Conservation (phyloP, 2,888 invertebrate genomes). For the Cetonia aurata region DNA sequence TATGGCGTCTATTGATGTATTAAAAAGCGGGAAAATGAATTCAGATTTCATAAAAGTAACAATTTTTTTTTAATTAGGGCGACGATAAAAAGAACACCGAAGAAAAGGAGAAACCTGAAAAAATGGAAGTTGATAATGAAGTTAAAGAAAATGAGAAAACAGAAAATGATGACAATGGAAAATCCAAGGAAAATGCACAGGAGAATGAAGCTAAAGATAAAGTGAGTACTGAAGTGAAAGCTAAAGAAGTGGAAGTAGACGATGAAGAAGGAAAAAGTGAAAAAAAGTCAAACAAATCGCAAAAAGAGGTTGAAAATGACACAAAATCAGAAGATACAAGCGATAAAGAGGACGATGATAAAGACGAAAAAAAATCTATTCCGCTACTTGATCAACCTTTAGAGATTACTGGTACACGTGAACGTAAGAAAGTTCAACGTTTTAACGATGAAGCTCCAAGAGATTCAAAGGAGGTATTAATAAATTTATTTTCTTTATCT, state of each 20-base stretch:
- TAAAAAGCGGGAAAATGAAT: slow-evolving; percentile 66
- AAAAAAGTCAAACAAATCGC: slow-evolving; percentile 46
- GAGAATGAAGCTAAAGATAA: slow-evolving; percentile 39
- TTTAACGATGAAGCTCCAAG: slow-evolving; percentile 59
- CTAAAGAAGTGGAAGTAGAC: slow-evolving; percentile 55
- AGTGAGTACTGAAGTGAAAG: slow-evolving; percentile 27
- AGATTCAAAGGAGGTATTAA: slow-evolving; percentile 46
- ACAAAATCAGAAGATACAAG: slow-evolving; percentile 47
- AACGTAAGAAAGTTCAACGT: slow-evolving; percentile 63
- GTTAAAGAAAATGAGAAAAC: slow-evolving; percentile 53
- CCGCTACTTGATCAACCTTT: slow-evolving; percentile 63
- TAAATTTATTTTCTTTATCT: background rate
- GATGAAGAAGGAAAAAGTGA: slow-evolving; percentile 54
- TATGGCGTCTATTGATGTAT: slow-evolving; percentile 66
- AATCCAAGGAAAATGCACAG: slow-evolving; percentile 49
- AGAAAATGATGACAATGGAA: slow-evolving; percentile 52
- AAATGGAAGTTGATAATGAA: slow-evolving; percentile 56
- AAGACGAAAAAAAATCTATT: slow-evolving; percentile 57
- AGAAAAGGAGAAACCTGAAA: slow-evolving; percentile 51
- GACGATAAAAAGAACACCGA: slow-evolving; percentile 49
- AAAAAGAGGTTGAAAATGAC: slow-evolving; percentile 41
- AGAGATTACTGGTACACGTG: slow-evolving; percentile 62
- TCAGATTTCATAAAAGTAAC: slow-evolving; percentile 42
- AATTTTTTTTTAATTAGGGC: slow-evolving; percentile 34
- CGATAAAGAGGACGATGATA: slow-evolving; percentile 57